Conservation (phyloP, 2,797 vertebrate species). For the Cynodonichthys magdalenae region DNA sequence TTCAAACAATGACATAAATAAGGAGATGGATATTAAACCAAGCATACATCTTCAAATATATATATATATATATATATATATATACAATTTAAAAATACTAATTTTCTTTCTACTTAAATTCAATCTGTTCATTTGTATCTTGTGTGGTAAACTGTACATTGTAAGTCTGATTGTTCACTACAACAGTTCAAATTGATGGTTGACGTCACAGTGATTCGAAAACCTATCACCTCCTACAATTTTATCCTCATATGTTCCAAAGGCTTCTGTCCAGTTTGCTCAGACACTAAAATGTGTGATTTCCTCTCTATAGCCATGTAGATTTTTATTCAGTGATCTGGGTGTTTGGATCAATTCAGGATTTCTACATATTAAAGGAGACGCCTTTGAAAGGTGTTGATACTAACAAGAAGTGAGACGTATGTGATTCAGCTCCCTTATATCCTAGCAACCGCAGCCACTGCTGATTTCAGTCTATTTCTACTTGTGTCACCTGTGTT, state of each 20-base stretch:
- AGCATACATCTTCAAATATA: too few species aligned
- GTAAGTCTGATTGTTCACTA: conserved; percentile 8
- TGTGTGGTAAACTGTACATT: background rate
- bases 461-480: conserved; percentile 53
- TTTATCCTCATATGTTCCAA: conserved; percentile 26
- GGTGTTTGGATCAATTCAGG: conserved; percentile 3
- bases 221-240: conserved; percentile 47
- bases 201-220: conserved; percentile 45
- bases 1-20: background rate
- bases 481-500: conserved; percentile 50
- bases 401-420: conserved; percentile 55
- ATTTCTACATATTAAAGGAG: conserved; percentile 17
- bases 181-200: conserved; percentile 21
- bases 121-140: background rate
- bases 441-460: conserved; percentile 73
- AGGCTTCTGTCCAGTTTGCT: conserved; percentile 14
- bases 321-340: conserved; percentile 28
- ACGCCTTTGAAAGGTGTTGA: conserved; percentile 55
- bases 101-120: too few species aligned
- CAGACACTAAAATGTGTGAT: conserved; percentile 6
- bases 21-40: background rate
- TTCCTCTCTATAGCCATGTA: conserved; percentile 27
- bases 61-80: too few species aligned
- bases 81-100: too few species aligned
- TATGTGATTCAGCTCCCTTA: conserved; percentile 65